A percentile compares a stretch with the other conserved stretches of the same genome.
phyloP scores from a whole-genome alignment of 30 jellyfish, hydroid and myxozoan genomes.

The Aurelia coerulea region DNA sequence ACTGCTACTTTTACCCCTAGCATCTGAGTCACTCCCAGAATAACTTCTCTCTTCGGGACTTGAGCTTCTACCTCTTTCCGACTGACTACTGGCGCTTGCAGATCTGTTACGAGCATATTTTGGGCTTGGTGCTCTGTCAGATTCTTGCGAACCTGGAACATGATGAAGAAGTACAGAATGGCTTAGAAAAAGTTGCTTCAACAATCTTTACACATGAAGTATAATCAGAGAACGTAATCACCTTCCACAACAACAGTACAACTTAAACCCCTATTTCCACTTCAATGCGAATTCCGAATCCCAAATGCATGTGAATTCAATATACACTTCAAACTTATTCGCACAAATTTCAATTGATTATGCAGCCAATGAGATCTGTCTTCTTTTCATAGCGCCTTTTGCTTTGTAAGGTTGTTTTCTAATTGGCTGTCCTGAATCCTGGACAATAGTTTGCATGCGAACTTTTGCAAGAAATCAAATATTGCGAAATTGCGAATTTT shows the following conservation, averaged over 20 bases:
- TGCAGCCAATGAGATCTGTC: no score
- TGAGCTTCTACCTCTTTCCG: slow-evolving; percentile 87
- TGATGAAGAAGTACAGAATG: not conserved
- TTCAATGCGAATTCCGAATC: no score
- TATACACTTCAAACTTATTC: no score
- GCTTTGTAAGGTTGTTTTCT: no score
- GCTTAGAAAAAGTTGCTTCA: not conserved
- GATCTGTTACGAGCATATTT: slow-evolving; percentile 55
- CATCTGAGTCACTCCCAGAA: slow-evolving; percentile 90
- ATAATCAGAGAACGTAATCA: not conserved
- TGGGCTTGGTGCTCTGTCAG: slow-evolving; percentile 75
- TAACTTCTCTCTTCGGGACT: slow-evolving; percentile 70
- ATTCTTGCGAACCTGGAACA: slow-evolving; percentile 51
- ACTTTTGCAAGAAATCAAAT: no score
- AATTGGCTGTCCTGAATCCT: no score
- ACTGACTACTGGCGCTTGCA: slow-evolving; percentile 71
- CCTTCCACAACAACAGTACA: not conserved
- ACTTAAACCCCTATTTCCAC: no score
- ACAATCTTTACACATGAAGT: not conserved
- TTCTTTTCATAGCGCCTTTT: no score
- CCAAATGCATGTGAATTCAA: no score
- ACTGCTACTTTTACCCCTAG: slow-evolving; percentile 72
- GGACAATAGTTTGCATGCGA: no score
- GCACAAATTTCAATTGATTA: no score
- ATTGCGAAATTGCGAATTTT: no score